phyloP scores from a whole-genome alignment of 53 echinoderm and acorn worm species.

The Arbacia lixula region DNA sequence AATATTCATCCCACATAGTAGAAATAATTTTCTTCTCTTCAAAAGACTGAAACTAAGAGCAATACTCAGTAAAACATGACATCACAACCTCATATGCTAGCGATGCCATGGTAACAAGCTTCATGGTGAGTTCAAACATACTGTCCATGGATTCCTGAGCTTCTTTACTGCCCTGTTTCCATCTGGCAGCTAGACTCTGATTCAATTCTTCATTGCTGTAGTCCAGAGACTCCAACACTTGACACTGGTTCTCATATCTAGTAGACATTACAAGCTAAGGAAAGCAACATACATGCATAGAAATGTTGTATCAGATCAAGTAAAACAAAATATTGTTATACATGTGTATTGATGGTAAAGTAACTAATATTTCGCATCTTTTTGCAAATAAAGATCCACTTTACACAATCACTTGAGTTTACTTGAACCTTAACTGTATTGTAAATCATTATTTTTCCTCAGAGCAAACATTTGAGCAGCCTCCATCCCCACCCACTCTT shows the following conservation, averaged over 20 bases:
- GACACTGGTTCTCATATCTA: slow-evolving; percentile 76
- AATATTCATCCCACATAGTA: no score
- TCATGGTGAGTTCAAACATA: background rate
- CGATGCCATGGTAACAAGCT: background rate
- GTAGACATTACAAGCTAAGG: background rate
- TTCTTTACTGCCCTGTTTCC: slow-evolving; percentile 60
- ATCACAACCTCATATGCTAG: no score
- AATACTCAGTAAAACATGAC: no score
- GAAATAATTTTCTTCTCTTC: no score
- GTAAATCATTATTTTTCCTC: no score
- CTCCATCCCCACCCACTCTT: no score
- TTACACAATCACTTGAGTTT: background rate
- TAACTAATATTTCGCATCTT: background rate
- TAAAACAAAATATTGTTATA: background rate
- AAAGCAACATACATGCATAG: no score
- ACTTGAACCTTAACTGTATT: no score
- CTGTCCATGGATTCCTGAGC: slow-evolving; percentile 41
- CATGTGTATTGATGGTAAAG: background rate
- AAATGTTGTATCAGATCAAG: background rate
- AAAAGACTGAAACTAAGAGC: no score
- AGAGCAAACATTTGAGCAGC: no score
- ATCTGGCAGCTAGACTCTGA: slow-evolving; percentile 43
- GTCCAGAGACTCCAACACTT: slow-evolving; percentile 70
- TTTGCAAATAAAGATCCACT: background rate
- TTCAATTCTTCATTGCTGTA: slow-evolving; percentile 71